Conservation (phyloP, 2,888 invertebrate genomes). For the Neuroscelio doddi region DNA sequence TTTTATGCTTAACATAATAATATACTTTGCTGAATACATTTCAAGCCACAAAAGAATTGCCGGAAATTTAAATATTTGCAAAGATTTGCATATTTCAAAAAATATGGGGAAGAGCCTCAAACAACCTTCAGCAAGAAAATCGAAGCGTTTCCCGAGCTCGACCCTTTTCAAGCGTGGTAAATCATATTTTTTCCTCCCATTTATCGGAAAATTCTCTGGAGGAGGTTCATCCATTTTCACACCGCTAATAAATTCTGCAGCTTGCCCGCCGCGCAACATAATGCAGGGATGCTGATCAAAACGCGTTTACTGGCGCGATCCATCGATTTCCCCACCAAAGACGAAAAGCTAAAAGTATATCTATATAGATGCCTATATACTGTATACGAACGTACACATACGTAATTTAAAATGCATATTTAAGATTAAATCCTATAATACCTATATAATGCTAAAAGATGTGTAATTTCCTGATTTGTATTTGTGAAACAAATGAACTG, state of each 20-base stretch:
- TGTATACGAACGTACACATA: background rate
- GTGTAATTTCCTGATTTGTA: too few species aligned
- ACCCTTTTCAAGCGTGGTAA: conserved; percentile 3
- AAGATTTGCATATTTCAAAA: background rate
- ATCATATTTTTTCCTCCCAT: conserved; percentile 9
- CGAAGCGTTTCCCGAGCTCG: background rate
- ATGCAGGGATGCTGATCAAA: conserved; percentile 12
- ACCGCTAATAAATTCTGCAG: conserved; percentile 10
- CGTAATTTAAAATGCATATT: too few species aligned
- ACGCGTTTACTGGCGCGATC: conserved; percentile 8
- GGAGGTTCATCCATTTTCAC: conserved; percentile 14
- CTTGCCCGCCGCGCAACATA: conserved; percentile 12
- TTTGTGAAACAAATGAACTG: too few species aligned
- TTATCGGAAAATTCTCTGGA: conserved; percentile 11
- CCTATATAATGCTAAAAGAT: too few species aligned
- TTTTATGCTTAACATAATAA: too few species aligned
- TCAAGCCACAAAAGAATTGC: background rate
- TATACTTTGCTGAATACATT: too few species aligned
- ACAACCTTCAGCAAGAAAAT: background rate
- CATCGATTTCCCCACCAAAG: conserved; percentile 7
- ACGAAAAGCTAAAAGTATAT: conserved; percentile 10
- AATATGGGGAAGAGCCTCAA: background rate
- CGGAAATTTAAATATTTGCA: conserved; percentile 3
- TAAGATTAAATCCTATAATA: too few species aligned
- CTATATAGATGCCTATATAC: too few species aligned